phyloP scores from a whole-genome alignment of 2,797 vertebrate genomes.

The Eulemur rubriventer region DNA sequence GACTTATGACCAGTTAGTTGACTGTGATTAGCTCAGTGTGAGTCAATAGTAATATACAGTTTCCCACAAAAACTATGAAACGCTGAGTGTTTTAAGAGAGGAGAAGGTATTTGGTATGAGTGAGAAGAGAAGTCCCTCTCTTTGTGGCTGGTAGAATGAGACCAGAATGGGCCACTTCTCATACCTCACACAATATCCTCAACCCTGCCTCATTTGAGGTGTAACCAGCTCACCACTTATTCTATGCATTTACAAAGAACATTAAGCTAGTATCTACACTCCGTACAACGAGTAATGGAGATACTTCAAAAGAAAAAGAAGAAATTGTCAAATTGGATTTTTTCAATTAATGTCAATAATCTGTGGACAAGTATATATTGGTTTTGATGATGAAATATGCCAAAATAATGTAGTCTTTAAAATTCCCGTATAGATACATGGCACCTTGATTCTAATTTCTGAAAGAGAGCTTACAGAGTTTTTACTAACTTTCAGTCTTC shows the following conservation, averaged over 20 bases:
- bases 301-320: neutral
- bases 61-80: neutral
- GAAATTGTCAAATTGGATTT: neutral
- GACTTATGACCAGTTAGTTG: neutral
- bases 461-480: neutral
- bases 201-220: neutral
- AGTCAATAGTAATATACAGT: neutral
- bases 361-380: neutral
- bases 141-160: too few species aligned
- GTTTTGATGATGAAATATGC: neutral
- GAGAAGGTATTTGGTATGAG: neutral
- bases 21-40: too few species aligned
- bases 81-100: neutral
- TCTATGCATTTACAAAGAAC: neutral
- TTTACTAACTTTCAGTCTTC: neutral
- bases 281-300: neutral
- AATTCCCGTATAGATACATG: neutral
- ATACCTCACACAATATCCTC: fast-evolving
- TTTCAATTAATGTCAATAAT: neutral
- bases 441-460: neutral
- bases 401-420: neutral
- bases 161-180: neutral
- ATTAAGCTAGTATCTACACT: neutral
- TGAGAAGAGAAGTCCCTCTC: neutral
- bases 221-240: neutral